Conservation (phyloP, 53 echinoderm and acorn worm species). For the Echinometra lucunter region DNA sequence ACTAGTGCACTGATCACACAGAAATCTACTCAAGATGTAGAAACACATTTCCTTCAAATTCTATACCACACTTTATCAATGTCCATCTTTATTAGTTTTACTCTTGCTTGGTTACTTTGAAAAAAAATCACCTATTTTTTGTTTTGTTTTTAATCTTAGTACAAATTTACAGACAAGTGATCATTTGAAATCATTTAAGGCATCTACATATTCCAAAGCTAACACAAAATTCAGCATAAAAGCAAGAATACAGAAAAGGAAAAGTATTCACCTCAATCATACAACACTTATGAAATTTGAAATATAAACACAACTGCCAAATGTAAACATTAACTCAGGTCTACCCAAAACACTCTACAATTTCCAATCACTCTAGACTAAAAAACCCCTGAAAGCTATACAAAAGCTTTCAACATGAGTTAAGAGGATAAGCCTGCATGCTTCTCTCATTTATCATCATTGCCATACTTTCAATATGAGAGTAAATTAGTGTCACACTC, state of each 20-base stretch:
- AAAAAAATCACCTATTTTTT: too few species aligned
- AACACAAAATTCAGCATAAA: neutral
- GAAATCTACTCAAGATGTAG: conserved; percentile 19
- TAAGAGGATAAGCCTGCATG: neutral
- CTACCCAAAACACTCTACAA: too few species aligned
- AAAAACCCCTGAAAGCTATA: neutral
- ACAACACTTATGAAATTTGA: too few species aligned
- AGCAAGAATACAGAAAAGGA: neutral
- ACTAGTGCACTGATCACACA: neutral
- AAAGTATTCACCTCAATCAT: too few species aligned
- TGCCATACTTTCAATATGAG: neutral
- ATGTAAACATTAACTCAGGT: neutral
- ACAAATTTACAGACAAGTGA: neutral
- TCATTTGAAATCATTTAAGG: neutral
- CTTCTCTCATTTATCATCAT: conserved; percentile 44
- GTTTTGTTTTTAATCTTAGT: neutral
- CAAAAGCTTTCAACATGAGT: neutral
- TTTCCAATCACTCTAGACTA: neutral
- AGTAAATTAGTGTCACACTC: conserved; percentile 59
- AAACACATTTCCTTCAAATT: neutral
- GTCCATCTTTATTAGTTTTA: neutral
- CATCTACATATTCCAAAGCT: neutral
- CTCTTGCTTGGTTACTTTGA: too few species aligned
- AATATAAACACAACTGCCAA: too few species aligned
- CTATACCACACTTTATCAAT: neutral